Percentiles rank a stretch among this genome's conserved stretches.
Evolutionary conservation across 2,888 invertebrate genomes (phyloP).

Genomic region (Epistrophella euchroma): DNA sequence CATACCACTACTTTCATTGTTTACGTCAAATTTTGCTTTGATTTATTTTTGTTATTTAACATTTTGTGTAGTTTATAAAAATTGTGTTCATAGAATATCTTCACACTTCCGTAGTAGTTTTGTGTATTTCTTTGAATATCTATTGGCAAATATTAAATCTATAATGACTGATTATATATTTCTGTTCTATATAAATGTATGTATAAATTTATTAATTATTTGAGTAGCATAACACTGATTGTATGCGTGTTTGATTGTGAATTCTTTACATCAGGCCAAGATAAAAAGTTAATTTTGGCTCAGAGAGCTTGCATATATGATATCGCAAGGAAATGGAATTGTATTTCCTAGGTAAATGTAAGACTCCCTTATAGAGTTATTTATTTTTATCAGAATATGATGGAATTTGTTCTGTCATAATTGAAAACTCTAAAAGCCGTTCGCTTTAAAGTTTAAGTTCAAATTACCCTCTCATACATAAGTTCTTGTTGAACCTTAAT

Average conservation of each 20-base stretch:
- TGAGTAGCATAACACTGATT: conserved; percentile 4
- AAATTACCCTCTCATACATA: no score
- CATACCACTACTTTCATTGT: conserved; percentile 42
- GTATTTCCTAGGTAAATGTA: not conserved
- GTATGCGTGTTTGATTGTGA: conserved; percentile 5
- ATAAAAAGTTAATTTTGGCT: not conserved
- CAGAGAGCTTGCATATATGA: not conserved
- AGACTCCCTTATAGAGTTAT: no score
- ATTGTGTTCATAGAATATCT: conserved; percentile 34
- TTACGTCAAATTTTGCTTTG: conserved; percentile 50
- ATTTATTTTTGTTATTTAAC: conserved; percentile 34
- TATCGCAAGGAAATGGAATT: not conserved
- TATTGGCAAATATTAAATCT: conserved; percentile 43
- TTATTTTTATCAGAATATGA: no score
- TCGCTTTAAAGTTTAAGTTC: no score
- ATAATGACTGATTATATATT: conserved; percentile 44
- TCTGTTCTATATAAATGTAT: conserved; percentile 36
- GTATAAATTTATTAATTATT: conserved; percentile 3
- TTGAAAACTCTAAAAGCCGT: no score
- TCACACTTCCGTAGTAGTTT: conserved; percentile 29
- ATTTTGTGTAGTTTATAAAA: conserved; percentile 41
- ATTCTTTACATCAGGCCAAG: not conserved
- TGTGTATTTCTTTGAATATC: conserved; percentile 28
- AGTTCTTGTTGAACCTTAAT: no score
- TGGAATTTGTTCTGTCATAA: no score